phyloP scores from a whole-genome alignment of 2,888 invertebrate species.

The Oscheius sp. region DNA sequence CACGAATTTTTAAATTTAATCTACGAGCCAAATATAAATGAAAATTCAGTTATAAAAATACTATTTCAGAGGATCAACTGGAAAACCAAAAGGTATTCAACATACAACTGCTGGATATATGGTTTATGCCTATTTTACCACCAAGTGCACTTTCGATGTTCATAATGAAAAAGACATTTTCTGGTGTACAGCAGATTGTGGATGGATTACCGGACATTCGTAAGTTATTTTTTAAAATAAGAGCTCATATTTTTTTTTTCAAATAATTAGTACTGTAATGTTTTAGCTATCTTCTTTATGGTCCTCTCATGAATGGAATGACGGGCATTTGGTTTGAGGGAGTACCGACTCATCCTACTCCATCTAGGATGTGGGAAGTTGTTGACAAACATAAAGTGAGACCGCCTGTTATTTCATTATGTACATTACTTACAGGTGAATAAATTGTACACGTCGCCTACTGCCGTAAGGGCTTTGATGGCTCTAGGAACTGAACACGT shows the following conservation, averaged over 20 bases:
- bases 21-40: too few relatives aligned
- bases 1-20: too few relatives aligned
- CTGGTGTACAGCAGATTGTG: conserved; percentile 95
- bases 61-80: conserved; percentile 85
- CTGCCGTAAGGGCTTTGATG: conserved; percentile 94
- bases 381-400: conserved; percentile 86
- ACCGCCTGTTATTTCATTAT: not conserved
- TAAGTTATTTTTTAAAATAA: too few relatives aligned
- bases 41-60: not conserved
- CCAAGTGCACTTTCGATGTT: conserved; percentile 86
- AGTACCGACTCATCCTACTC: conserved; percentile 92
- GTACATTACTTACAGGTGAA: conserved; percentile 76
- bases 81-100: conserved; percentile 96
- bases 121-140: conserved; percentile 88
- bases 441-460: conserved; percentile 98
- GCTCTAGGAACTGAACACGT: conserved; percentile 90
- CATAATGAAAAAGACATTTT: conserved; percentile 75
- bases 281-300: conserved; percentile 81
- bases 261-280: not conserved
- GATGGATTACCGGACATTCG: conserved; percentile 80
- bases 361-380: conserved; percentile 92
- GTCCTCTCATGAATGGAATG: conserved; percentile 91
- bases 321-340: conserved; percentile 93
- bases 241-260: conserved; percentile 11
- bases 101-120: conserved; percentile 94